Evolutionary conservation across 1,140 invertebrate species (phyloP).

Genomic region (Galleria mellonella): DNA sequence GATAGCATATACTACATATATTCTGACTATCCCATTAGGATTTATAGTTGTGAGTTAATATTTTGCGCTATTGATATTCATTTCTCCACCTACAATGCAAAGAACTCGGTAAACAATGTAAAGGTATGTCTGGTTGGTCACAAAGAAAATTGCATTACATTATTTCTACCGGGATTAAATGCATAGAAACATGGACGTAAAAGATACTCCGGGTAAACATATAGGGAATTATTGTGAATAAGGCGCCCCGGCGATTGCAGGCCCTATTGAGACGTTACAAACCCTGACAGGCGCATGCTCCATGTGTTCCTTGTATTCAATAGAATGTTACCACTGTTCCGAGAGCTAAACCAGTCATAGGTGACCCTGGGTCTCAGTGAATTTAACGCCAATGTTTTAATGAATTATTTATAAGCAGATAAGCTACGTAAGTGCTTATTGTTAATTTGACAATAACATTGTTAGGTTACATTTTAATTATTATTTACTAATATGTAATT

Average conservation of each 20-base stretch:
- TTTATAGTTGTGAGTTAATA: too few relatives aligned
- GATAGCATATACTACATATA: too few relatives aligned
- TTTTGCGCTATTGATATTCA: too few relatives aligned
- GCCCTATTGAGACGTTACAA: slow-evolving; percentile 46
- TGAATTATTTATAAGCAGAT: not conserved
- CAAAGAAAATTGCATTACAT: too few relatives aligned
- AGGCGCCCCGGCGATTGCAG: slow-evolving; percentile 10
- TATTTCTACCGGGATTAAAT: too few relatives aligned
- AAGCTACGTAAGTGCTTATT: not conserved
- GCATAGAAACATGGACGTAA: too few relatives aligned
- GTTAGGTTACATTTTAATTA: not conserved
- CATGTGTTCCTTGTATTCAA: slow-evolving; percentile 22
- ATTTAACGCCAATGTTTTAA: slow-evolving; percentile 20
- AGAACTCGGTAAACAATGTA: too few relatives aligned
- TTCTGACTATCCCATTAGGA: too few relatives aligned
- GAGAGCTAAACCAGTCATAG: slow-evolving; percentile 36
- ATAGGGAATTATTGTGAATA: slow-evolving; percentile 14
- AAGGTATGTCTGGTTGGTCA: too few relatives aligned
- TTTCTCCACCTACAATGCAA: too few relatives aligned
- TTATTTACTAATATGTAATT: not conserved
- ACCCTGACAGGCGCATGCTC: slow-evolving; percentile 32
- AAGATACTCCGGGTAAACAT: not conserved
- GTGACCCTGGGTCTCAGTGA: slow-evolving; percentile 29
- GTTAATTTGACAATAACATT: not conserved
- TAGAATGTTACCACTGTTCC: slow-evolving; percentile 43